Percentiles rank a stretch among this genome's conserved stretches.
phyloP scores from a whole-genome alignment of 1,140 invertebrate species.

The Pseudomyrmex sp. region DNA sequence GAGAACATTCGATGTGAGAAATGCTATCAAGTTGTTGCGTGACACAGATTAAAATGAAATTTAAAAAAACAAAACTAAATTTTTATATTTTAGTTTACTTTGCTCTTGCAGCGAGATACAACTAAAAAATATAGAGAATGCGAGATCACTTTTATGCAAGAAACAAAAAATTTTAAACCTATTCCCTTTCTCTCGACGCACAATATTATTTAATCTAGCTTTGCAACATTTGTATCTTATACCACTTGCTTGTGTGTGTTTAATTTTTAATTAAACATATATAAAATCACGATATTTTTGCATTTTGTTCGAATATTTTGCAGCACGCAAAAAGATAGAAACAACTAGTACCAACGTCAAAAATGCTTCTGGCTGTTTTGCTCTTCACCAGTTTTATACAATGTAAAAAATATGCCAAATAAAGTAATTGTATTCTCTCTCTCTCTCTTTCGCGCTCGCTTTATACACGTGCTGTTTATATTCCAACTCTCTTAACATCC shows the following conservation, averaged over 20 bases:
- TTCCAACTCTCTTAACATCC: not conserved
- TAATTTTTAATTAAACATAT: not conserved
- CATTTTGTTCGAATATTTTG: not conserved
- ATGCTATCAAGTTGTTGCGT: no score
- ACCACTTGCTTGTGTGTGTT: not conserved
- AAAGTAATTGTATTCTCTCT: slow-evolving; percentile 10
- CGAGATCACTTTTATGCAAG: no score
- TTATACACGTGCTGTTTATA: slow-evolving; percentile 13
- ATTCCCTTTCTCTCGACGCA: not conserved
- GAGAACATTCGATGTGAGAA: no score
- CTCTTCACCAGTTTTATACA: slow-evolving; percentile 2
- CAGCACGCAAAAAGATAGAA: not conserved
- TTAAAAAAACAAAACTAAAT: no score
- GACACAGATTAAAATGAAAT: no score
- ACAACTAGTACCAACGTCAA: not conserved
- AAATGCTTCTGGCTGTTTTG: not conserved
- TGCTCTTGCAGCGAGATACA: no score
- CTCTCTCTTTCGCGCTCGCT: not conserved
- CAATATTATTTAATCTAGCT: not conserved
- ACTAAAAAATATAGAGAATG: no score
- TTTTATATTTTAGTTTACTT: no score
- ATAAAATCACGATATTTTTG: not conserved
- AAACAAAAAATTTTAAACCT: no score
- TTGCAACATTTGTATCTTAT: not conserved
- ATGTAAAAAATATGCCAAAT: slow-evolving; percentile 11